phyloP scores from a whole-genome alignment of 2,113 vertebrate genomes.

The Ardeotis arabs region DNA sequence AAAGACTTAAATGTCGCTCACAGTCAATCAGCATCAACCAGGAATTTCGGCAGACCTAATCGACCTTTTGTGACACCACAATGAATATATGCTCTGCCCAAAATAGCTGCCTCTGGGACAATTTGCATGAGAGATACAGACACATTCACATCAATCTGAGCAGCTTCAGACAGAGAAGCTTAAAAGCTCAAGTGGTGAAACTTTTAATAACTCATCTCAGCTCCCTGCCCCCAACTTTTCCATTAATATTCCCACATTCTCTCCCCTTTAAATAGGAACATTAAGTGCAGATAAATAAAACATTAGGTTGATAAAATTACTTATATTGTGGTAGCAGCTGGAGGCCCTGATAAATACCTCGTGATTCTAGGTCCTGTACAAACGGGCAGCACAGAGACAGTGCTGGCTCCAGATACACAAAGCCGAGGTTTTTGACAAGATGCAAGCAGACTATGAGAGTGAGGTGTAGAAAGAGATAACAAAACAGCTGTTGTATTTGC shows the following conservation, averaged over 20 bases:
- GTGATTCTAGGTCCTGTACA: not conserved
- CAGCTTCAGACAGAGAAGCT: slow-evolving; percentile 58
- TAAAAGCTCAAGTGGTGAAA: slow-evolving; percentile 61
- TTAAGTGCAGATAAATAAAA: slow-evolving; percentile 67
- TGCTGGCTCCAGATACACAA: not conserved
- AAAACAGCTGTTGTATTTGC: not conserved
- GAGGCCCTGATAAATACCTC: slow-evolving; percentile 46
- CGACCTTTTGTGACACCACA: slow-evolving; percentile 61
- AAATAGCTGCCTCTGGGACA: slow-evolving; percentile 59
- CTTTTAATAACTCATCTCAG: slow-evolving; percentile 54
- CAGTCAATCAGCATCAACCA: slow-evolving; percentile 57
- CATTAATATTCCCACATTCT: slow-evolving; percentile 58
- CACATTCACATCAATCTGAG: slow-evolving; percentile 40
- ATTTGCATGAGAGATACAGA: slow-evolving; percentile 63
- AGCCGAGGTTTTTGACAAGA: not conserved
- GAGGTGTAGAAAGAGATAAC: not conserved
- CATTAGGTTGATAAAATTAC: slow-evolving; percentile 61
- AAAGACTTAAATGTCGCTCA: slow-evolving; percentile 46
- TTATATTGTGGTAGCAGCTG: slow-evolving; percentile 52
- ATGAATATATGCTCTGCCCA: slow-evolving; percentile 33
- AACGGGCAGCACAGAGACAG: not conserved
- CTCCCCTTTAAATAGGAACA: slow-evolving; percentile 36
- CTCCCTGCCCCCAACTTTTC: slow-evolving; percentile 38
- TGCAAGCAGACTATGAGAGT: not conserved
- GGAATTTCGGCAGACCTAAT: slow-evolving; percentile 40